Evolutionary conservation across 2,113 vertebrate species (phyloP).

Genomic region (Tonatia bakeri): DNA sequence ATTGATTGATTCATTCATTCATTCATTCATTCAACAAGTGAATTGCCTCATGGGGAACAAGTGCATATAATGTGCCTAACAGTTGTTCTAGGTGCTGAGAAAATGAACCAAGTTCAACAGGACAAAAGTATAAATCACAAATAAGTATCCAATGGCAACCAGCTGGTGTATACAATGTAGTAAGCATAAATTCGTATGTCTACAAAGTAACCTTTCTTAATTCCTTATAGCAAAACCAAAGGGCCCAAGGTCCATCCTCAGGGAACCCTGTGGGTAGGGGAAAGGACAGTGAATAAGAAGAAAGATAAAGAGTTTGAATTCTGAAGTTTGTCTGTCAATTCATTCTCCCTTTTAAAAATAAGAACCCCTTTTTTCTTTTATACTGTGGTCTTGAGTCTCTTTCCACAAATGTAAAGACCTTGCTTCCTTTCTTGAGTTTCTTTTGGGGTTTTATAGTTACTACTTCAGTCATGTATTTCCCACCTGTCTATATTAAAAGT

Average conservation of each 20-base stretch:
- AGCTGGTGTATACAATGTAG: neutral
- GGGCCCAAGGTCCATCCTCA: too few species aligned
- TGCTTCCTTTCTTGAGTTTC: constrained; percentile 31
- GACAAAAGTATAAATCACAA: neutral
- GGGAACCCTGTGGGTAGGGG: neutral
- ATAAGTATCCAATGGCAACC: neutral
- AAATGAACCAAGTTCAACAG: neutral
- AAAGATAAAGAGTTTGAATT: neutral
- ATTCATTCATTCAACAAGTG: neutral
- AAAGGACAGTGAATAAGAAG: neutral
- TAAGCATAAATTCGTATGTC: neutral
- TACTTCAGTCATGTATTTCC: neutral
- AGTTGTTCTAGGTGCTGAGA: neutral
- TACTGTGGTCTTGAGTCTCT: neutral
- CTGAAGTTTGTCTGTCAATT: neutral
- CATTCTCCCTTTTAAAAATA: neutral
- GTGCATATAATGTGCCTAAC: neutral
- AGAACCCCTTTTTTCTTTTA: neutral
- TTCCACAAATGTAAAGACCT: constrained; percentile 15
- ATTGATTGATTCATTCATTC: neutral
- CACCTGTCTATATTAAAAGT: neutral
- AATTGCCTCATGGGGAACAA: neutral
- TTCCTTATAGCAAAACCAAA: neutral
- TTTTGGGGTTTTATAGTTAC: neutral
- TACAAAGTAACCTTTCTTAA: neutral